Percentiles rank a stretch among this genome's conserved stretches.
phyloP scores from a whole-genome alignment of 1,140 invertebrate species.

The Araneus ventricosus region DNA sequence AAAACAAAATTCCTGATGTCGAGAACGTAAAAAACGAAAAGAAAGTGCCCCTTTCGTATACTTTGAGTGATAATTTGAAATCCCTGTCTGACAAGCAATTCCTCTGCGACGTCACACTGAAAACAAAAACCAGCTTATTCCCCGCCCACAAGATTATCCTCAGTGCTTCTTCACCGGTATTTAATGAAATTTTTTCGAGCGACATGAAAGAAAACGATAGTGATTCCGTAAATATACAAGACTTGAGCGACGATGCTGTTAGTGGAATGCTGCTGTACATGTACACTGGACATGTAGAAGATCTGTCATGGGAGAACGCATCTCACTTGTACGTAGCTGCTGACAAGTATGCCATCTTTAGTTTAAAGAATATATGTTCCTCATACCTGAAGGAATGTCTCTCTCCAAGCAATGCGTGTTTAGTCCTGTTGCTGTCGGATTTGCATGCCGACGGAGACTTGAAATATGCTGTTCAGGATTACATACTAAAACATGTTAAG shows the following conservation, averaged over 20 bases:
- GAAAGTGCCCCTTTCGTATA: not conserved
- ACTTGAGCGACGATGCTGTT: not conserved
- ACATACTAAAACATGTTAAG: not conserved
- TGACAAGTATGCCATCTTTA: not conserved
- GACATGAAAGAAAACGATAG: not conserved
- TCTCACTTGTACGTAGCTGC: too few relatives aligned
- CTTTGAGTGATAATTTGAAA: not conserved
- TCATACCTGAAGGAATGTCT: too few relatives aligned
- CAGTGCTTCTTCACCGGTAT: too few relatives aligned
- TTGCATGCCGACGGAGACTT: not conserved
- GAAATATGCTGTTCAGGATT: not conserved
- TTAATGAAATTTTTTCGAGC: too few relatives aligned
- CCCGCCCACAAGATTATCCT: too few relatives aligned
- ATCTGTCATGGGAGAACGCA: too few relatives aligned
- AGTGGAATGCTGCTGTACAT: not conserved
- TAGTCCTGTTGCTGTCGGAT: not conserved
- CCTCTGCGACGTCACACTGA: slow-evolving; percentile 78
- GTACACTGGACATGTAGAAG: not conserved
- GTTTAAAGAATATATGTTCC: not conserved
- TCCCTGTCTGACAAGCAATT: not conserved
- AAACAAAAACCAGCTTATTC: not conserved
- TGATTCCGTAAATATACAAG: not conserved
- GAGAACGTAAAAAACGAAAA: not conserved
- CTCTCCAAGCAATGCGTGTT: not conserved
- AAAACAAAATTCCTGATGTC: not conserved